Conservation (phyloP, 2,797 vertebrate species). For the Poecilia gillii region DNA sequence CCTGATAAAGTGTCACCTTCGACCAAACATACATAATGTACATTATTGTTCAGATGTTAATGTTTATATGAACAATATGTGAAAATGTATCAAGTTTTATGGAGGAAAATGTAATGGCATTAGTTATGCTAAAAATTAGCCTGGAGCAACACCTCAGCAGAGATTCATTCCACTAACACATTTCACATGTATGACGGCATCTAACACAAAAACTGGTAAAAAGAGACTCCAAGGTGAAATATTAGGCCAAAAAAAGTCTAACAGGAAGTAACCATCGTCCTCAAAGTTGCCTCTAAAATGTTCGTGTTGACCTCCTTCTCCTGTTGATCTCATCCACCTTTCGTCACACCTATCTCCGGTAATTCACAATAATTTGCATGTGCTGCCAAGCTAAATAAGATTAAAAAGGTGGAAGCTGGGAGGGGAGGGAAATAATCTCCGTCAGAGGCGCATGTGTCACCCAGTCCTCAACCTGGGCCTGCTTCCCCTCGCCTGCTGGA, state of each 20-base stretch:
- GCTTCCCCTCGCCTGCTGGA: conserved; percentile 49
- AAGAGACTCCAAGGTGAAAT: neutral
- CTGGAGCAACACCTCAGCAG: conserved; percentile 31
- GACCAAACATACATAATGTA: neutral
- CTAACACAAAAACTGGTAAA: conserved; percentile 37
- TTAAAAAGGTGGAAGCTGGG: conserved; percentile 54
- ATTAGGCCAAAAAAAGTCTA: neutral
- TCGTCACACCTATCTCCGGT: conserved; percentile 53
- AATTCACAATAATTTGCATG: conserved; percentile 57
- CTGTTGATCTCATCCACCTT: conserved; percentile 36
- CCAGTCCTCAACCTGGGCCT: conserved; percentile 39
- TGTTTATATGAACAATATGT: conserved; percentile 36
- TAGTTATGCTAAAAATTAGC: conserved; percentile 33
- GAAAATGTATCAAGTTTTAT: conserved; percentile 35
- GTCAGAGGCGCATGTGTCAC: conserved; percentile 59
- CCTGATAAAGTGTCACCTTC: conserved; percentile 4
- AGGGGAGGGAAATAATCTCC: conserved; percentile 59
- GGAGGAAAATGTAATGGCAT: conserved; percentile 18
- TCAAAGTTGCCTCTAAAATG: conserved; percentile 45
- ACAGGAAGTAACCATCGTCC: conserved; percentile 15
- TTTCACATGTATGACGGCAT: conserved; percentile 33
- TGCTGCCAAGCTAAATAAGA: conserved; percentile 61
- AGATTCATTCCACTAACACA: conserved; percentile 40
- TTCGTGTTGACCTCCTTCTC: conserved; percentile 32
- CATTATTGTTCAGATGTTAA: conserved; percentile 11